Percentiles rank a stretch among this genome's conserved stretches.
Evolutionary conservation across 2,888 invertebrate species (phyloP).

Genomic region (Acleris emargana): DNA sequence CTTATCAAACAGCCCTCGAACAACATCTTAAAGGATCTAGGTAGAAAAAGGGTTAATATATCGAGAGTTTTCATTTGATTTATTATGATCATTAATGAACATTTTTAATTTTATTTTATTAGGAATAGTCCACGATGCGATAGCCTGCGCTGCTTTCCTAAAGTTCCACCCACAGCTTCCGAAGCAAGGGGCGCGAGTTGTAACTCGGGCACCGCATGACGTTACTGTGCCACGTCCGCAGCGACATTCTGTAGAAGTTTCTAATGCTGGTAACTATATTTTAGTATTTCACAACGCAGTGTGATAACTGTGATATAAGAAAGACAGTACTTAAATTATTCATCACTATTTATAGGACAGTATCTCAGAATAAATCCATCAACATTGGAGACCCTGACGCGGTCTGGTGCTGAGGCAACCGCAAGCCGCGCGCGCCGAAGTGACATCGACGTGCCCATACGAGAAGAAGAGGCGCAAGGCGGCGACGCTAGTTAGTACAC

Average conservation of each 20-base stretch:
- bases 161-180: slow-evolving; percentile 96
- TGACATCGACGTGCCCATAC: slow-evolving; percentile 69
- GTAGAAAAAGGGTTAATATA: too few relatives aligned
- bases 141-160: slow-evolving; percentile 98
- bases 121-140: slow-evolving; percentile 98
- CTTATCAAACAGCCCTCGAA: too few relatives aligned
- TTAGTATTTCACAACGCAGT: not conserved
- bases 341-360: slow-evolving; percentile 67
- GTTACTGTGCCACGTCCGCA: slow-evolving; percentile 71
- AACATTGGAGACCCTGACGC: slow-evolving; percentile 89
- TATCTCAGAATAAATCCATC: slow-evolving; percentile 92
- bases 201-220: slow-evolving; percentile 81
- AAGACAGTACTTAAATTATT: not conserved
- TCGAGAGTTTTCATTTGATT: not conserved
- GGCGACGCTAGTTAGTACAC: slow-evolving; percentile 42
- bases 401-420: slow-evolving; percentile 91
- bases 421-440: slow-evolving; percentile 86
- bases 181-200: slow-evolving; percentile 89
- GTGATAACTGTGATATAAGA: not conserved
- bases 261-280: slow-evolving; percentile 76
- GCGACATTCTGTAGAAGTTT: slow-evolving; percentile 95
- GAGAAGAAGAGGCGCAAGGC: slow-evolving; percentile 73
- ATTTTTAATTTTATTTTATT: slow-evolving; percentile 12
- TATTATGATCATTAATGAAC: not conserved
- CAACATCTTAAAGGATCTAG: too few relatives aligned